Conservation (phyloP, 2,797 vertebrate species). For the Phalloptychus januarius region DNA sequence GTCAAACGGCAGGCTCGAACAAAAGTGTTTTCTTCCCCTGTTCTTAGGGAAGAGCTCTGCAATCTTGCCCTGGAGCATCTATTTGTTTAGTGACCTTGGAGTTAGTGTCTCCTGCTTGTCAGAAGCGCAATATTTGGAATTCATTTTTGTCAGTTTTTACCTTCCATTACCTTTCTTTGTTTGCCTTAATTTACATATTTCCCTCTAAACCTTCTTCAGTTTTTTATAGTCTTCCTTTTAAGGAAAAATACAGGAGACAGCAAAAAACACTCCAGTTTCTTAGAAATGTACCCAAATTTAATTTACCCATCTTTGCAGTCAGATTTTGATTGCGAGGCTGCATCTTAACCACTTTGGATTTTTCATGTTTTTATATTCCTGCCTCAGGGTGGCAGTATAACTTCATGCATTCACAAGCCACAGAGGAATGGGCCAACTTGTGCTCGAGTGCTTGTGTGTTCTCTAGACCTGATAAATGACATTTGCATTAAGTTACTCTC, state of each 20-base stretch:
- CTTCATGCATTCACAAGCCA: slow-evolving; percentile 45
- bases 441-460: slow-evolving; percentile 57
- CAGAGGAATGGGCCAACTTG: slow-evolving; percentile 44
- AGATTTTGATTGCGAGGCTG: slow-evolving; percentile 13
- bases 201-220: neutral
- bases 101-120: slow-evolving; percentile 17
- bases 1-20: slow-evolving; percentile 35
- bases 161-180: slow-evolving; percentile 21
- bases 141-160: slow-evolving; percentile 22
- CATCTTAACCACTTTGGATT: slow-evolving; percentile 12
- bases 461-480: slow-evolving; percentile 73
- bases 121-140: slow-evolving; percentile 18
- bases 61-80: slow-evolving; percentile 22
- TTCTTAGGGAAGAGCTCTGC: slow-evolving; percentile 28
- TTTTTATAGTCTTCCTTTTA: slow-evolving; percentile 14
- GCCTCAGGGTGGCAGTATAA: slow-evolving; percentile 82
- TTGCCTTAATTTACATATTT: slow-evolving; percentile 14
- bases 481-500: slow-evolving; percentile 77
- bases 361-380: slow-evolving; percentile 5
- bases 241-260: slow-evolving; percentile 3
- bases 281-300: slow-evolving; percentile 23
- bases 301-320: slow-evolving; percentile 18
- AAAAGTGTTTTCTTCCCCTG: neutral
- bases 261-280: slow-evolving; percentile 8
- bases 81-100: slow-evolving; percentile 41